Evolutionary conservation across 2,113 vertebrate species (phyloP), one percentile per base, ranked within the genome.

Genomic region (Sisor rabdophorus): DNA sequence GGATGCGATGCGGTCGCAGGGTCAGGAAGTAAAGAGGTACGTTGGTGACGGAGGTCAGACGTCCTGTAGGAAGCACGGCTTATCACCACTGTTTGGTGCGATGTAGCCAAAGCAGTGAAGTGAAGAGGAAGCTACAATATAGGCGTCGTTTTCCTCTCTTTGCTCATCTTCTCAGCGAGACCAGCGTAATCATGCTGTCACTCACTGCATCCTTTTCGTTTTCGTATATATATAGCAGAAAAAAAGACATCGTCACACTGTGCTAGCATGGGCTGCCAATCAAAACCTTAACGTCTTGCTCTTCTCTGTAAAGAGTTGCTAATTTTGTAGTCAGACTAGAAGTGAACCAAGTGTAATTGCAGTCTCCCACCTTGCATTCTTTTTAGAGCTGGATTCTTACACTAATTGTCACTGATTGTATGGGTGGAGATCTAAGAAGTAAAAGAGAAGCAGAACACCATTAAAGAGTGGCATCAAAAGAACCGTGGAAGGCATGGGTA

Each of bases 231-330:
- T 77, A 65, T 58, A 63, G 44, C 36, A 36, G 32, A 7, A 30
- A 71, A 81, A 47, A 71, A 24, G n/a, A 59, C 56, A 60, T 68
- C 71, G 79, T 28, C 54, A 58, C 74, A 76, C 63, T 71, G 69
- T 73, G 75, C 80, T 80, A 79, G 79, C 60, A 64, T 81, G 53
- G 64, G 68, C 83, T 82, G 83, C 72, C 83, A 82, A 80, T 84
- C 83, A 81, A 54, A 54, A 26, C 73, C 74, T 59, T 74, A 80
- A 76, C 76, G 24, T 58, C 60, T 70, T 77, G 22, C 47, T 58
- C n/a, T 76, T 73, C 68, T 81, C 76, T 71, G 77, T 67, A 30
- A 63, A 54, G 60, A 71, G 60, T 60, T 19, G 28, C 24, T 69
- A 50, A 69, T 65, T 61, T 65, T 26, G 28, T 55, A 67, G 52